These are phyloP conservation scores for Myotis vivesi DNA, from an alignment of 2,797 vertebrate genomes.

Conservation along the genomic window DNA sequence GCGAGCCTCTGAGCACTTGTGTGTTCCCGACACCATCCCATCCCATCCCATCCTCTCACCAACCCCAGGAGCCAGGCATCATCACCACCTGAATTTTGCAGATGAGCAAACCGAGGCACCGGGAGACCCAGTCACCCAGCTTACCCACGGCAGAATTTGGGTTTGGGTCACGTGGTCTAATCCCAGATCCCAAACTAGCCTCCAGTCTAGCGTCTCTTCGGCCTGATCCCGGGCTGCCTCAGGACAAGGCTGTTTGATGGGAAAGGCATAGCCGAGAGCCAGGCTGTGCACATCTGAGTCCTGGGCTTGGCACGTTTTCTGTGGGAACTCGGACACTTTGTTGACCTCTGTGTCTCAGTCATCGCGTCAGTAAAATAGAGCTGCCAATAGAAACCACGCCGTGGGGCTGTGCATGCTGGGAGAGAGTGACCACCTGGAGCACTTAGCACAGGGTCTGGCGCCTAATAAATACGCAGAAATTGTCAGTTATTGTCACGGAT, in stretches of 20 bases:
- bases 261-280: not conserved
- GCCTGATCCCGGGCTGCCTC: not conserved
- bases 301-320: not conserved
- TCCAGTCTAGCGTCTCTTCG: not conserved
- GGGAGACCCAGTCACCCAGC: not conserved
- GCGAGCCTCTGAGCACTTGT: not conserved
- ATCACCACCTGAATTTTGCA: no score
- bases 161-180: not conserved
- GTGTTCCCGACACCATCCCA: not conserved
- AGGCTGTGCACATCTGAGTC: not conserved
- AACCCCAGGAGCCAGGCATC: not conserved
- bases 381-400: no score
- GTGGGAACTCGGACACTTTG: not conserved
- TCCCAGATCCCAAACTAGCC: not conserved
- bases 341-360: not conserved
- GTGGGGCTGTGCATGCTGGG: not conserved
- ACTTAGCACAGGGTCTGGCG: not conserved
- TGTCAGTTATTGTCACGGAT: not conserved
- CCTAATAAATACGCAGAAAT: not conserved
- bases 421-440: not conserved
- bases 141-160: fast-evolving
- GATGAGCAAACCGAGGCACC: not conserved
- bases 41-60: not conserved
- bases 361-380: not conserved
- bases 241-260: not conserved